A percentile compares a stretch with the other conserved stretches of the same genome.
These are phyloP conservation scores for Odontothrips loti DNA, from an alignment of 2,888 invertebrate genomes.

Conservation along the genomic window DNA sequence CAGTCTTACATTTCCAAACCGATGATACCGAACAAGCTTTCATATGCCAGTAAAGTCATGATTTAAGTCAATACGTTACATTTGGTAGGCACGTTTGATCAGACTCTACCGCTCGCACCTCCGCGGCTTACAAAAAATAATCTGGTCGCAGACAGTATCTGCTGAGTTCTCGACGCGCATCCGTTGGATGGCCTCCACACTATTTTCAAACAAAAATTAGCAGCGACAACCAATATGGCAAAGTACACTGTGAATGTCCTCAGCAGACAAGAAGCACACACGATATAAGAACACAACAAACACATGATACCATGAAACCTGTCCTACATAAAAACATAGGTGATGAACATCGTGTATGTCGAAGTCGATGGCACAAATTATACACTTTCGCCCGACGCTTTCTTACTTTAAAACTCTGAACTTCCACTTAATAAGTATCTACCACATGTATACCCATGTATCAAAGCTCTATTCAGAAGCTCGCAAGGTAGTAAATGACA, in stretches of 20 bases:
- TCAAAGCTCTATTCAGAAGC: no score
- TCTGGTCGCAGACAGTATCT: background rate
- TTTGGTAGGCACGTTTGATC: background rate
- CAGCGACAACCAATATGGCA: background rate
- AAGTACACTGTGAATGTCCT: background rate
- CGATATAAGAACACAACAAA: background rate
- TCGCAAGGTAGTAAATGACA: no score
- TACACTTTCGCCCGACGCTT: no score
- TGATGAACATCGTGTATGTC: background rate
- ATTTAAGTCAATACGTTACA: background rate
- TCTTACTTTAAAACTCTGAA: no score
- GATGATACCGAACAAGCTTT: background rate
- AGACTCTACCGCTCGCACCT: background rate
- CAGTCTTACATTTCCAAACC: slow-evolving; percentile 7
- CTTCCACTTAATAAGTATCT: no score
- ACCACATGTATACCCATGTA: no score
- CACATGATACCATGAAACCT: background rate
- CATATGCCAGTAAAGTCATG: background rate
- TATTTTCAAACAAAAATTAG: background rate
- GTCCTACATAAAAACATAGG: background rate
- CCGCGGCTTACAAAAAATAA: background rate
- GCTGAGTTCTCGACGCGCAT: background rate
- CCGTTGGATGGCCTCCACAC: background rate
- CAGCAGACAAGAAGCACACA: no score
- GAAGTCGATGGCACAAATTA: background rate